Evolutionary conservation across 2,888 invertebrate genomes (phyloP).

Genomic region (Oxycera nigricornis): DNA sequence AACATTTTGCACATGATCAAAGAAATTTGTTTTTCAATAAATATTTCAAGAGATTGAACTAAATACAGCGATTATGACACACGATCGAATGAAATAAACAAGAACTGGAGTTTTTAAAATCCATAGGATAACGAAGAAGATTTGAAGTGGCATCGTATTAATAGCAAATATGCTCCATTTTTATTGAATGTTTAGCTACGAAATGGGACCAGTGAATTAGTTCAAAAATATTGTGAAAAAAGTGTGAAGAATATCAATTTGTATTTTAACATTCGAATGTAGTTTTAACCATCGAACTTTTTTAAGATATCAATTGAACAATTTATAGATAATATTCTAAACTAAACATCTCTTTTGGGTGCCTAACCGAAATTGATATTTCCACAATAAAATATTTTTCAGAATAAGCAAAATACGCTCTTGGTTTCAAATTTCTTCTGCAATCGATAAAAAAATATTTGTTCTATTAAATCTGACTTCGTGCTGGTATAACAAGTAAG

Average conservation of each 20-base stretch:
- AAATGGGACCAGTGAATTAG: not conserved
- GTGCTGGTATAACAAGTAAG: too few species aligned
- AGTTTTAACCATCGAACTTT: too few species aligned
- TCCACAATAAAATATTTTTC: too few species aligned
- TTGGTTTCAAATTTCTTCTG: too few species aligned
- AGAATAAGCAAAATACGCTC: too few species aligned
- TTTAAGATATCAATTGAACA: too few species aligned
- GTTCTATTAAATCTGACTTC: too few species aligned
- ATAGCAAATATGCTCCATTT: not conserved
- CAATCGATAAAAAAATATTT: too few species aligned
- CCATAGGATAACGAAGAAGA: not conserved
- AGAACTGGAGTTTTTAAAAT: not conserved
- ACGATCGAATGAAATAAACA: not conserved
- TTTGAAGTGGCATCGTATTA: slow-evolving; percentile 12
- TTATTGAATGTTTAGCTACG: not conserved
- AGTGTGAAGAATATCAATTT: not conserved
- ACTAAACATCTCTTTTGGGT: too few species aligned
- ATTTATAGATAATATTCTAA: too few species aligned
- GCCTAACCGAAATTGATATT: too few species aligned
- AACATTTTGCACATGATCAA: slow-evolving; percentile 35
- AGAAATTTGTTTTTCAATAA: not conserved
- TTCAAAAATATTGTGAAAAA: not conserved
- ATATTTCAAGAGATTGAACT: slow-evolving; percentile 23
- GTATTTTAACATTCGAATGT: too few species aligned
- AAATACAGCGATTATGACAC: slow-evolving; percentile 19